phyloP scores from a whole-genome alignment of 1,140 invertebrate species.

The Arion vulgaris region DNA sequence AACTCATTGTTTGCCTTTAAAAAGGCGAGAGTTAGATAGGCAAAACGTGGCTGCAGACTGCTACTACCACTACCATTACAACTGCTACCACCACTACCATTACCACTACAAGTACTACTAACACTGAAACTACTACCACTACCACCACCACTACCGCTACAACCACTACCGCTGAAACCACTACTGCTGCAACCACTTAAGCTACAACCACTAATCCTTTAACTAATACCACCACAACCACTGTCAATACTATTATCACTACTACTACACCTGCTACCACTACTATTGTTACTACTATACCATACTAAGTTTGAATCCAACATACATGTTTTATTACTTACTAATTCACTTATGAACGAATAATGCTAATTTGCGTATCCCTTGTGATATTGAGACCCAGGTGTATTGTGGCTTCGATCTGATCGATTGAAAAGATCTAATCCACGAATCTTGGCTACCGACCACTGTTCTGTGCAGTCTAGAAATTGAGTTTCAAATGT shows the following conservation, averaged over 20 bases:
- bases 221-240: background rate
- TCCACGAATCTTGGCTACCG: too few species aligned
- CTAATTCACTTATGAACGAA: background rate
- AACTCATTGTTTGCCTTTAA: background rate
- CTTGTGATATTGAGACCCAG: background rate
- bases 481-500: too few species aligned
- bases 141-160: background rate
- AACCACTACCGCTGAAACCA: background rate
- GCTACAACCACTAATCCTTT: background rate
- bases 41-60: too few species aligned
- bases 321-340: background rate
- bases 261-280: background rate
- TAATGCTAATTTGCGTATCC: background rate
- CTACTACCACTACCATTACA: background rate
- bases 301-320: background rate
- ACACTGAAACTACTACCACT: background rate
- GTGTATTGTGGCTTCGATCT: too few species aligned
- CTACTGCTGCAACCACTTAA: background rate
- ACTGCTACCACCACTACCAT: background rate
- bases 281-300: background rate
- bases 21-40: background rate
- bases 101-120: slow-evolving; percentile 19
- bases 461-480: background rate
- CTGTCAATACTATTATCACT: background rate
- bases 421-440: too few species aligned